Percentiles rank a stretch among this genome's conserved stretches.
Conservation (phyloP, 2,113 vertebrate species). For the Callospermophilus lateralis region DNA sequence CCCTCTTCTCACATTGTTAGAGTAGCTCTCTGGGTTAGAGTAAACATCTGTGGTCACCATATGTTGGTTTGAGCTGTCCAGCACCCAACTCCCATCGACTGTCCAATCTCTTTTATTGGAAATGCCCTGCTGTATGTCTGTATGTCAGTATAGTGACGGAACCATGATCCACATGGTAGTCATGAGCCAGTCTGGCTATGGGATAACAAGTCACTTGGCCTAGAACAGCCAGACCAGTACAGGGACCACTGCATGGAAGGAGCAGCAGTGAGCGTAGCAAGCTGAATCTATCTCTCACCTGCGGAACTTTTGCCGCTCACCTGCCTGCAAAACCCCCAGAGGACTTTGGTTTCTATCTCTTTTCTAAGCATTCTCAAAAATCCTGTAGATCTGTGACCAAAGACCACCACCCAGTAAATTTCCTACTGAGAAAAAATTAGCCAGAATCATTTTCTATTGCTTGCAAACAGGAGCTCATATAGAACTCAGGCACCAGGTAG, state of each 20-base stretch:
- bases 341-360: neutral
- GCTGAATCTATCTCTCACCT: neutral
- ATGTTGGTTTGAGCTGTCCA: neutral
- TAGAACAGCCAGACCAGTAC: neutral
- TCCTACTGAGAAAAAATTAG: neutral
- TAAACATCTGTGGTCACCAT: neutral
- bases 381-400: neutral
- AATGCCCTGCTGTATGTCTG: neutral
- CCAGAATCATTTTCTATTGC: slow-evolving; percentile 1
- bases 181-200: neutral
- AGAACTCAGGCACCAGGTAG: neutral
- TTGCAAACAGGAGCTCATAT: neutral
- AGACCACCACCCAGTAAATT: neutral
- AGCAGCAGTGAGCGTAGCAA: neutral
- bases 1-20: neutral
- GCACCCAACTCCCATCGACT: neutral
- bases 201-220: neutral
- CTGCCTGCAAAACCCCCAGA: neutral
- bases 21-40: neutral
- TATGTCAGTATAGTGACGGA: neutral
- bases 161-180: neutral
- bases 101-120: neutral
- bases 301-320: neutral
- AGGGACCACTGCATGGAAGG: neutral
- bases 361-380: slow-evolving; percentile 5